phyloP scores from a whole-genome alignment of 2,113 vertebrate genomes.

The Trichomycterus rosablanca region DNA sequence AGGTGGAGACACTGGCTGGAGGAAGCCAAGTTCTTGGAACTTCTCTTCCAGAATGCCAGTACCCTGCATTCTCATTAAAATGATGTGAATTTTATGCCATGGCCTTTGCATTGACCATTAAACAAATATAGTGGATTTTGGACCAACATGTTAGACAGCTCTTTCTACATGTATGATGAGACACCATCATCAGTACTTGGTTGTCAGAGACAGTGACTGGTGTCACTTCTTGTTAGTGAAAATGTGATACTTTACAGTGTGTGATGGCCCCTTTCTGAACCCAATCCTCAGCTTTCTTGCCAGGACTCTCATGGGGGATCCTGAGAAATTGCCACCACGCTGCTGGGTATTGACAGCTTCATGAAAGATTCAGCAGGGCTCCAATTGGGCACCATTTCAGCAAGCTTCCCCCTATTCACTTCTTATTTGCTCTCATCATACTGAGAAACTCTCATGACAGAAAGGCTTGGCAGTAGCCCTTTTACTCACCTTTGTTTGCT shows the following conservation, averaged over 20 bases:
- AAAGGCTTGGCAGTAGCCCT: slow-evolving; percentile 46
- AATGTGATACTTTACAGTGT: slow-evolving; percentile 37
- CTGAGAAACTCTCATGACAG: slow-evolving; percentile 39
- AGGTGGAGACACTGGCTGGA: no score
- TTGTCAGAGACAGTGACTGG: not conserved
- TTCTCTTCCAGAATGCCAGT: no score
- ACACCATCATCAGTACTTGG: no score
- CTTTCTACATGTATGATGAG: no score
- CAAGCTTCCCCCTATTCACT: slow-evolving; percentile 34
- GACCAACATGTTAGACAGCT: no score
- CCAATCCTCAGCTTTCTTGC: slow-evolving; percentile 9
- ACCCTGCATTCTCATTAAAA: no score
- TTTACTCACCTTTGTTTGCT: slow-evolving; percentile 15
- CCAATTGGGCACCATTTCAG: slow-evolving; percentile 11
- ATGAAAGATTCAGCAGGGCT: slow-evolving; percentile 62
- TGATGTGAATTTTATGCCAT: no score
- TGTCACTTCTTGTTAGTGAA: slow-evolving; percentile 5
- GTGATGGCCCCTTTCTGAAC: slow-evolving; percentile 13
- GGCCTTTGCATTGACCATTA: no score
- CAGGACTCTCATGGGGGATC: slow-evolving; percentile 10
- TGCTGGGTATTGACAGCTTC: slow-evolving; percentile 49
- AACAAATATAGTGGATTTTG: no score
- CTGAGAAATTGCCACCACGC: not conserved
- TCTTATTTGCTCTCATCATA: slow-evolving; percentile 54
- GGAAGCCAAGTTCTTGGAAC: no score